A percentile compares a stretch with the other conserved stretches of the same genome.
These are phyloP conservation scores for Saimiri boliviensis DNA, from an alignment of 2,113 vertebrate species.

Conservation along the genomic window DNA sequence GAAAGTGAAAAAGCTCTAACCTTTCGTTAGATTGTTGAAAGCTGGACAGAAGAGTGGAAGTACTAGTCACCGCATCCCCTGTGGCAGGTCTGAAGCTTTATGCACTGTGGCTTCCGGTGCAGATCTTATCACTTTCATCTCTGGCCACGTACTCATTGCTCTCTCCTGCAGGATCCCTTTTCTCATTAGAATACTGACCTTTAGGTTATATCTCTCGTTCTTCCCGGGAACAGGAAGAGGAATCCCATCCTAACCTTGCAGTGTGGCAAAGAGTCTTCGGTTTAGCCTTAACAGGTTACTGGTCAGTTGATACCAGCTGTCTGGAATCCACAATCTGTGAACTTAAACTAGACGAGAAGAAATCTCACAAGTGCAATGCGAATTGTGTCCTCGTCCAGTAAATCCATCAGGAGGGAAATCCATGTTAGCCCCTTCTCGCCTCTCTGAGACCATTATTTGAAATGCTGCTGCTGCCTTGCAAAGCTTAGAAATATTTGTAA, in stretches of 20 bases:
- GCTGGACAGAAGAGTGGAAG: not conserved
- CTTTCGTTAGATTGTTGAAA: not conserved
- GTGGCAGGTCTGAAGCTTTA: not conserved
- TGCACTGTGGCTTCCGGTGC: not conserved
- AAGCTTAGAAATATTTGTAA: no score
- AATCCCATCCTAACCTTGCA: not conserved
- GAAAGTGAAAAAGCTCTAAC: not conserved
- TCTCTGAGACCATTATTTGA: not conserved
- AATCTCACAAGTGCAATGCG: not conserved
- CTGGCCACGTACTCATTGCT: not conserved
- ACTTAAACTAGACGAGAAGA: fast-evolving
- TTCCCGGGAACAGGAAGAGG: not conserved
- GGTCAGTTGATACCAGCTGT: not conserved
- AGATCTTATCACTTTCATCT: not conserved
- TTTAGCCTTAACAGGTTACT: no score
- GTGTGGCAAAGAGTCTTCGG: no score
- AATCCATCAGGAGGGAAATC: not conserved
- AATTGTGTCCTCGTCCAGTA: not conserved
- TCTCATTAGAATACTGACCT: not conserved
- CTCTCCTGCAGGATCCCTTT: not conserved
- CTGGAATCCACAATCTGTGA: not conserved
- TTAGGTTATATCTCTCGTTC: not conserved
- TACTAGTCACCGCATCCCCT: not conserved
- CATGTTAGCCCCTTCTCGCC: not conserved
- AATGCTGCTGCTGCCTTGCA: not conserved